Evolutionary conservation across 2,113 vertebrate species (phyloP).

Genomic region (Ctenomys sociabilis): DNA sequence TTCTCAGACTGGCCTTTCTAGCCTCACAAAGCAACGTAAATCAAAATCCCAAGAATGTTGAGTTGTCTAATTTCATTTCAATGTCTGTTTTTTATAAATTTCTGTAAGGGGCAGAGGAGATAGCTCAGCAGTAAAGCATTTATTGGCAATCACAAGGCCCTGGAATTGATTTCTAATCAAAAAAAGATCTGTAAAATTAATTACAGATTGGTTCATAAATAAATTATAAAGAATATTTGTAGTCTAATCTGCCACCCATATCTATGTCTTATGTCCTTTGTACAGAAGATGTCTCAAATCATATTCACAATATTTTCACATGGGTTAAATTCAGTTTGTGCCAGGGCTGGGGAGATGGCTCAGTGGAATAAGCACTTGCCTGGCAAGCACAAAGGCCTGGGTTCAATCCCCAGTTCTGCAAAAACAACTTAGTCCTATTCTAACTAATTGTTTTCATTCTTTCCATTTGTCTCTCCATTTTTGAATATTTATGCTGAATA

Average conservation of each 20-base stretch:
- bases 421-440: too few species aligned
- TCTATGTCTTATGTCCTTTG: not conserved
- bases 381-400: too few species aligned
- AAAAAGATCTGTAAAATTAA: not conserved
- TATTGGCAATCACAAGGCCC: too few species aligned
- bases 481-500: not conserved
- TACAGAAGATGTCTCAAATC: not conserved
- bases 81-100: not conserved
- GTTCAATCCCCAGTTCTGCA: too few species aligned
- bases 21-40: not conserved
- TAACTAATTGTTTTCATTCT: not conserved
- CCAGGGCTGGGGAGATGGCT: too few species aligned
- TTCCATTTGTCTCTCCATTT: not conserved
- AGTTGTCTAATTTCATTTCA: not conserved
- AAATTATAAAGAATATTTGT: not conserved
- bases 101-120: not conserved
- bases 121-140: too few species aligned
- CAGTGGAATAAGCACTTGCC: too few species aligned
- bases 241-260: not conserved
- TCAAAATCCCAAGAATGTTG: not conserved
- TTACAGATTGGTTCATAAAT: not conserved
- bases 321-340: not conserved
- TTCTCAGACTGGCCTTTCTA: not conserved
- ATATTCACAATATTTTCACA: not conserved
- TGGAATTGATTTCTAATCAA: too few species aligned